Evolutionary conservation across 2,797 vertebrate species (phyloP), one percentile per base, ranked within the genome.

Genomic region (Notoglanidium macrostoma): DNA sequence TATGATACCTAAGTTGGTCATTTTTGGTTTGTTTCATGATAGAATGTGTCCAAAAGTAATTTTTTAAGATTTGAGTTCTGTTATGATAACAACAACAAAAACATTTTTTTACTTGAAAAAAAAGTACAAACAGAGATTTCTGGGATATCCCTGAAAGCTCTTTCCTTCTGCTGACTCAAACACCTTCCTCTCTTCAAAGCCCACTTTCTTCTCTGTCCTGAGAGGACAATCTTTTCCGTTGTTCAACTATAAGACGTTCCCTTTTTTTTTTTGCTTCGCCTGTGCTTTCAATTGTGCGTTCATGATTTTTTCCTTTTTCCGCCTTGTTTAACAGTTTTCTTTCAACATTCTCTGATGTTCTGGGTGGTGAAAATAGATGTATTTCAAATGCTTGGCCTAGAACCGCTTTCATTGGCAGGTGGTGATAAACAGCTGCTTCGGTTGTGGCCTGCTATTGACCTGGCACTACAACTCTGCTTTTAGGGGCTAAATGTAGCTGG

Each of bases 361-460:
- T 55, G 51, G 29, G 76, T 32, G 19, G 77, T 57, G 32, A 5
- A 7, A 23, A 40, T 79, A 54, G 77, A 79, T 40, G 7, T 40
- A 40, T 57, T 79, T 46, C 9, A 65, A 65, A 26, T 65, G 40
- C 15, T 21, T 82, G 40, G 61, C 8, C 14, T 82, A 29, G 44
- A 49, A 65, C 40, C 49, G 40, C 19, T 65, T 49, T 29, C 23
- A 46, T 17, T 79, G 54, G 29, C 77, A 79, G 35, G 2, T n/a
- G 40, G 59, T 49, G 79, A 82, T 65, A 82, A 65, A 82, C 59
- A 29, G 79, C 40, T 82, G 79, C 80, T 82, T 65, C 3, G 8
- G 26, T 82, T 65, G 80, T 82, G 80, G 44, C 3, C 61, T 29
- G 40, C 7, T 82, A 65, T 82, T 82, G 80, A 82, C 80, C 61